Conservation (phyloP, 1,140 invertebrate species). For the Hylaeus volcanicus region DNA sequence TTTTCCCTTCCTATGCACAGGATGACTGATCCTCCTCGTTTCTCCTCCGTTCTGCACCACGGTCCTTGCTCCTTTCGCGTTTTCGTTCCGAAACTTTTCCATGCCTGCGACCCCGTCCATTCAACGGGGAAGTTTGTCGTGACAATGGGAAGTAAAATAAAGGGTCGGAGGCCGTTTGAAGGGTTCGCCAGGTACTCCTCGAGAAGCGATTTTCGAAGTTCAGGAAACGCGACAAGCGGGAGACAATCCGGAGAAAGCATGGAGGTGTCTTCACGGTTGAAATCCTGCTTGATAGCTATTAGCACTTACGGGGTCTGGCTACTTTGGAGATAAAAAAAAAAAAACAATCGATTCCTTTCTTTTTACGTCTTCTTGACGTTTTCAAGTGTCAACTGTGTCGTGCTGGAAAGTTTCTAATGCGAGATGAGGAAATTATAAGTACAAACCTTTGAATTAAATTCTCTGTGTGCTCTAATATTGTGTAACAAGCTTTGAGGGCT, state of each 20-base stretch:
- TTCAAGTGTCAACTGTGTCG: too few relatives aligned
- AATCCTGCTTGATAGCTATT: neutral
- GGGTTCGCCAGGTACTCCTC: neutral
- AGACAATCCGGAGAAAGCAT: neutral
- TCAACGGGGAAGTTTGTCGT: constrained; percentile 1
- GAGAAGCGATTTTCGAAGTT: constrained; percentile 3
- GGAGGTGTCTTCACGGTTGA: neutral
- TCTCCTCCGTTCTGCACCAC: neutral
- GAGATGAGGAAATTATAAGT: too few relatives aligned
- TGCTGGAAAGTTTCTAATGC: too few relatives aligned
- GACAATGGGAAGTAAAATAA: constrained; percentile 26
- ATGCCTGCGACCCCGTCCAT: neutral
- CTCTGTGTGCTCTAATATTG: too few relatives aligned
- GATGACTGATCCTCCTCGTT: constrained; percentile 14
- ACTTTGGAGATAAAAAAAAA: too few relatives aligned
- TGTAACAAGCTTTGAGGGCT: too few relatives aligned
- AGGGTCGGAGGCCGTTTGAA: constrained; percentile 25
- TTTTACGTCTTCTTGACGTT: too few relatives aligned
- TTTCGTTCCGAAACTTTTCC: constrained; percentile 15
- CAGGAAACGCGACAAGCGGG: neutral
- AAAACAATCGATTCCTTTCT: too few relatives aligned
- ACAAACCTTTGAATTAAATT: too few relatives aligned
- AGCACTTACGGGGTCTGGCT: neutral
- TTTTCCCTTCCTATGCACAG: constrained; percentile 49
- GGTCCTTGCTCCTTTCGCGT: neutral